Conservation (phyloP, 2,888 invertebrate genomes). For the Tinea semifulvella region DNA sequence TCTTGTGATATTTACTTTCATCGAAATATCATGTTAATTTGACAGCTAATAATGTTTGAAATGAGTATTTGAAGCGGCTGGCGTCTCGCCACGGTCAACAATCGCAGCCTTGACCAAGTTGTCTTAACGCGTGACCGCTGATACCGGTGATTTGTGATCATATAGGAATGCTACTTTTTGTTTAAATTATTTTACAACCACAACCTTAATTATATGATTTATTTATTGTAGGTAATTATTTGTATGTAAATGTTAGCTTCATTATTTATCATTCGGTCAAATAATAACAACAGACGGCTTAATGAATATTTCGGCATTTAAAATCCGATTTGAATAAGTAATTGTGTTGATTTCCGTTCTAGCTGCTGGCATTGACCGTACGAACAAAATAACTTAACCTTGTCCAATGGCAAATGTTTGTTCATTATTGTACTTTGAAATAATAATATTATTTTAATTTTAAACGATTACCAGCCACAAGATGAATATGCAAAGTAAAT, state of each 20-base stretch:
- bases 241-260: background rate
- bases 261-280: background rate
- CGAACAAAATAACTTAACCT: background rate
- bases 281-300: background rate
- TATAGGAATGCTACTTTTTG: conserved; percentile 8
- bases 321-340: background rate
- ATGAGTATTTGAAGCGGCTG: conserved; percentile 27
- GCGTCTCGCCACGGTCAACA: conserved; percentile 54
- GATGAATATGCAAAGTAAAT: no score
- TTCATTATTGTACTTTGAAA: no score
- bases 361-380: background rate
- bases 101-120: conserved; percentile 60
- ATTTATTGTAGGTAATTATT: background rate
- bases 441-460: no score
- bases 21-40: background rate
- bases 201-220: background rate
- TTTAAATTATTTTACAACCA: conserved; percentile 5
- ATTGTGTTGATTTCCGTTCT: background rate
- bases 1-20: background rate
- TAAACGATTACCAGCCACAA: no score
- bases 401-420: background rate
- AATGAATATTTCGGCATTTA: background rate
- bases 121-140: conserved; percentile 11
- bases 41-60: background rate
- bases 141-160: conserved; percentile 10